phyloP scores from a whole-genome alignment of 2,888 invertebrate genomes.

The Apamea anceps region DNA sequence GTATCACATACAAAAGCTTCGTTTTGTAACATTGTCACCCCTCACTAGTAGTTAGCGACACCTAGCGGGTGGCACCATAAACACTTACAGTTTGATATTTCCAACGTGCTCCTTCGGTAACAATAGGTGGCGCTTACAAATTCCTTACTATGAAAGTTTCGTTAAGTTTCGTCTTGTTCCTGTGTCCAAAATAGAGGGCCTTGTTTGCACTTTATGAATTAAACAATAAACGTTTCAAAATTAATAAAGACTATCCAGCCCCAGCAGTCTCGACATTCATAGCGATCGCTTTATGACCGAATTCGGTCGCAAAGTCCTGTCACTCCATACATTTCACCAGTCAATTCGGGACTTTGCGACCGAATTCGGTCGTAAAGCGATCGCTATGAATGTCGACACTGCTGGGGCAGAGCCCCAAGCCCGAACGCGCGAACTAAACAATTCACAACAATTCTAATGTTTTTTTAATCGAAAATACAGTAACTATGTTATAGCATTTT shows the following conservation, averaged over 20 bases:
- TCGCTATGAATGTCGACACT: too few relatives aligned
- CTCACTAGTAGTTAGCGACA: background rate
- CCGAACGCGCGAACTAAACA: too few relatives aligned
- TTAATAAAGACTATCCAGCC: background rate
- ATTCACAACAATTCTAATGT: background rate
- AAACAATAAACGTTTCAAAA: background rate
- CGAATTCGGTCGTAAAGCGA: too few relatives aligned
- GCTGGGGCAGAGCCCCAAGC: background rate
- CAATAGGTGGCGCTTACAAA: slow-evolving; percentile 25
- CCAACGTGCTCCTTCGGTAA: background rate
- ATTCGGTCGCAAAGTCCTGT: too few relatives aligned
- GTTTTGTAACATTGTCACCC: background rate
- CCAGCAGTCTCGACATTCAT: too few relatives aligned
- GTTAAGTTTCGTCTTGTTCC: background rate
- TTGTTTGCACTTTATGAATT: background rate
- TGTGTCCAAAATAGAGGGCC: background rate
- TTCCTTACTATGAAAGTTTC: background rate
- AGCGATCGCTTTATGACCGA: too few relatives aligned
- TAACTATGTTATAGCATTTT: too few relatives aligned
- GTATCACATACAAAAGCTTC: background rate
- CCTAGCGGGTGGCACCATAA: slow-evolving; percentile 16
- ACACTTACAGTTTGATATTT: background rate
- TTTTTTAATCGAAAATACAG: background rate
- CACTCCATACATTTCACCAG: too few relatives aligned
- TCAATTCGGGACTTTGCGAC: too few relatives aligned